Evolutionary conservation across 2,797 vertebrate genomes (phyloP).

Genomic region (Nannoperca australis): DNA sequence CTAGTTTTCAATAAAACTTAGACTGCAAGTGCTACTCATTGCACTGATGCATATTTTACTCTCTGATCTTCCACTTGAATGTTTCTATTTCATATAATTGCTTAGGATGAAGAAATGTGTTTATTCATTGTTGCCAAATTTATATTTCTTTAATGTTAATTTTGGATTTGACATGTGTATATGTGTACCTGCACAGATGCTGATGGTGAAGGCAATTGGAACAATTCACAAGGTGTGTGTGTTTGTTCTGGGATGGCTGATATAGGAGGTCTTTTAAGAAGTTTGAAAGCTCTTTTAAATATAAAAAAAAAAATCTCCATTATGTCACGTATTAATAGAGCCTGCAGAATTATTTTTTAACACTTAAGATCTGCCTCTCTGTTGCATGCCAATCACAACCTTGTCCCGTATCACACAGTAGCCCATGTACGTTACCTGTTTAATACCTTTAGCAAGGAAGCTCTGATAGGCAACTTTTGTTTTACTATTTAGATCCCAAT

Average conservation of each 20-base stretch:
- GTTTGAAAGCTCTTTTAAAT: conserved; percentile 13
- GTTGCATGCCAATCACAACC: conserved; percentile 80
- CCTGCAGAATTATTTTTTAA: conserved; percentile 50
- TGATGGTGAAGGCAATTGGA: conserved; percentile 89
- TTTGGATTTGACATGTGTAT: conserved; percentile 80
- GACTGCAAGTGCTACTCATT: conserved; percentile 25
- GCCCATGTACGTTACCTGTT: conserved; percentile 28
- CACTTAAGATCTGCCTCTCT: conserved; percentile 36
- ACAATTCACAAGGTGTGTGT: conserved; percentile 88
- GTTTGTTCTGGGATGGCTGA: conserved; percentile 56
- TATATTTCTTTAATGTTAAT: conserved; percentile 52
- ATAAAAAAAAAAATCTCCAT: conserved; percentile 75
- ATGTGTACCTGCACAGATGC: conserved; percentile 88
- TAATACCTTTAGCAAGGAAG: conserved; percentile 11
- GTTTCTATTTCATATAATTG: conserved; percentile 17
- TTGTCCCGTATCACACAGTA: conserved; percentile 51
- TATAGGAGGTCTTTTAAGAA: conserved; percentile 24
- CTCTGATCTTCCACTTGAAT: conserved; percentile 29
- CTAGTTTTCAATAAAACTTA: conserved; percentile 67
- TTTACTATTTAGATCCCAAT: conserved; percentile 82
- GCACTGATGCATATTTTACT: conserved; percentile 32
- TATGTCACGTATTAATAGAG: conserved; percentile 69
- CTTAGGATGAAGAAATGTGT: conserved; percentile 32
- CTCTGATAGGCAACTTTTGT: conserved; percentile 48
- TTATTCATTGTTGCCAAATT: conserved; percentile 46